Base-by-base conservation (phyloP, 2,113 vertebrate species). In the Centrocercus urophasianus region DNA sequence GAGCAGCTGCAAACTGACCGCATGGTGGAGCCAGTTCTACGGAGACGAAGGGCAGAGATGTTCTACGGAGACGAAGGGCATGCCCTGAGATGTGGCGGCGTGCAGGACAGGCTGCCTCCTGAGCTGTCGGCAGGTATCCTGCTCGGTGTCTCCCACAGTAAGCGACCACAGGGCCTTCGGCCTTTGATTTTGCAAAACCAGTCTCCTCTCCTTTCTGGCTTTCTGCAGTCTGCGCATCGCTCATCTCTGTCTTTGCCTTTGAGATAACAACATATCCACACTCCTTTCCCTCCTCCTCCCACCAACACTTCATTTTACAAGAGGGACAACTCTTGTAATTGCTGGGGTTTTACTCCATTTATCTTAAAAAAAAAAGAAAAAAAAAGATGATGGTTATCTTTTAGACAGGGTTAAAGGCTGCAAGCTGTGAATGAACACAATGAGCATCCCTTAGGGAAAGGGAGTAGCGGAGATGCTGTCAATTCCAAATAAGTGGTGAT, bases 21-120 rank as follows among this genome's bases (percentile, higher is more conserved):
- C 90, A 43, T 36, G 93, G 73, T 90, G 95, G 95, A 83, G 90
- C 93, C 71, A 3, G 27, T 21, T 66, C 27, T 69, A 82, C 82
- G 78, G 48, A 82, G 38, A 78, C 1, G 17, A 63, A 50, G 15
- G 32, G 15, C 32, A 50, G 56, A 76, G 18, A 34, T 34, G 27
- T 21, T 66, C 27, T 69, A 82, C 82, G 78, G 48, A 82, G 38
- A 78, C 1, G 17, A 63, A 50, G 15, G 32, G 15, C 50, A 4
- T 40, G 8, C 42, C 4, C 0, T 20, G 54, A 50, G 64, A 10
- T 64, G 36, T 70, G 5, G 21, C 50, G 69, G 5, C 42, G 36
- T 15, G n/a, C 32, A 52, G 47, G 60, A 71, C 28, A 3, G 54
- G 56, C 56, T 73, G 72, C 36, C 54, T 91, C 40, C 27, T n/a